Evolutionary conservation across 2,797 vertebrate genomes (phyloP).

Genomic region (Gadopsis marmoratus): DNA sequence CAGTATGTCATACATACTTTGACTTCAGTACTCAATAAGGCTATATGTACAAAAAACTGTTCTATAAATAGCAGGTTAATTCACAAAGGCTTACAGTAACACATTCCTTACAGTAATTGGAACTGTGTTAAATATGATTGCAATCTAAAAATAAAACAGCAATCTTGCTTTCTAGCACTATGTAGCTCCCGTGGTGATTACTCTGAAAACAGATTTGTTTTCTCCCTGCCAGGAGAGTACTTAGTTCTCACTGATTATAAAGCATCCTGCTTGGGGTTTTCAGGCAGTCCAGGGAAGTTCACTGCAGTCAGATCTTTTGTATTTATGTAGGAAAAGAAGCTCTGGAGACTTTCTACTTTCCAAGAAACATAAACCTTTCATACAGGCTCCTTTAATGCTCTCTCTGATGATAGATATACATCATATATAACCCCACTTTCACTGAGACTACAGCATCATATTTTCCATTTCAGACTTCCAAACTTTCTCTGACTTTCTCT

Average conservation of each 20-base stretch:
- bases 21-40: not conserved
- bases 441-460: constrained; percentile 31
- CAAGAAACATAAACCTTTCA: constrained; percentile 62
- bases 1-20: constrained; percentile 2
- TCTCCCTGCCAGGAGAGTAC: constrained; percentile 30
- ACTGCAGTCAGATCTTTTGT: constrained; percentile 49
- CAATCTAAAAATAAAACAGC: constrained; percentile 43
- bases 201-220: constrained; percentile 51
- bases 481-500: constrained; percentile 39
- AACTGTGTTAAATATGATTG: constrained; percentile 39
- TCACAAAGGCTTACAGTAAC: constrained; percentile 15
- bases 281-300: constrained; percentile 52
- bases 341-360: constrained; percentile 50
- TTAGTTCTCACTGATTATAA: constrained; percentile 56
- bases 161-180: constrained; percentile 27
- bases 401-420: constrained; percentile 48
- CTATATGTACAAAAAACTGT: not conserved
- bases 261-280: constrained; percentile 44
- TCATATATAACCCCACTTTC: constrained; percentile 43
- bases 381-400: constrained; percentile 51
- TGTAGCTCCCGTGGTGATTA: constrained; percentile 35
- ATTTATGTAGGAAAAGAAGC: constrained; percentile 55
- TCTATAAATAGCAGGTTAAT: constrained; percentile 22
- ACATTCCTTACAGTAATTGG: constrained; percentile 15
- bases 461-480: constrained; percentile 49